These are phyloP conservation scores for Hydraecia micacea DNA, from an alignment of 2,888 invertebrate genomes.

Conservation along the genomic window DNA sequence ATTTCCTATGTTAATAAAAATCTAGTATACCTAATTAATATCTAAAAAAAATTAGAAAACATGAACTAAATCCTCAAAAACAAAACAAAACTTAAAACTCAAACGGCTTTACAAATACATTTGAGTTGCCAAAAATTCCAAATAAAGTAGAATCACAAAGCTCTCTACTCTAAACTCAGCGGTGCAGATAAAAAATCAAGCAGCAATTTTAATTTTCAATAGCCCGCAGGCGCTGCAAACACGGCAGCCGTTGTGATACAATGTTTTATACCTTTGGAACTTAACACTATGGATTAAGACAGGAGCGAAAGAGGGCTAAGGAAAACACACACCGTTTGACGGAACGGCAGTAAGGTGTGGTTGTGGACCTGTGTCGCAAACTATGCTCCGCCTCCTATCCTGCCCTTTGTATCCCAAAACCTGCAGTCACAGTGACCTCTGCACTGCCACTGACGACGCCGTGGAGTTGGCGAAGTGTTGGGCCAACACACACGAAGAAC, in stretches of 20 bases:
- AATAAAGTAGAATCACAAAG: conserved; percentile 71
- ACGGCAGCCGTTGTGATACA: conserved; percentile 80
- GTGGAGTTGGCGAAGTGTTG: too few relatives aligned
- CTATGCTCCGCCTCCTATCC: background rate
- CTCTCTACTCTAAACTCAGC: conserved; percentile 74
- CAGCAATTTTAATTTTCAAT: conserved; percentile 88
- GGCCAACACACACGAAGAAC: too few relatives aligned
- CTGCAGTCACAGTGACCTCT: too few relatives aligned
- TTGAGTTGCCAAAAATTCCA: conserved; percentile 39
- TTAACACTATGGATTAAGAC: conserved; percentile 62
- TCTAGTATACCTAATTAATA: background rate
- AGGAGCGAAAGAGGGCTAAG: conserved; percentile 43
- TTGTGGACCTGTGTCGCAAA: background rate
- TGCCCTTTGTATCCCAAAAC: background rate
- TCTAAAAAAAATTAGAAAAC: background rate
- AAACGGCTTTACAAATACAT: conserved; percentile 24
- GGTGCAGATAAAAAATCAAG: conserved; percentile 81
- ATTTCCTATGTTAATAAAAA: background rate
- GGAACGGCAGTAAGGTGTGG: too few relatives aligned
- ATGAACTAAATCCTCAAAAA: background rate
- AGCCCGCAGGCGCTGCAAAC: conserved; percentile 83
- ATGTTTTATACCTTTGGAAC: conserved; percentile 80
- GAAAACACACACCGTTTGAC: background rate
- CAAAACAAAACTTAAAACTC: conserved; percentile 8
- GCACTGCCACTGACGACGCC: too few relatives aligned